Evolutionary conservation across 1,140 invertebrate species (phyloP), one percentile per base, ranked within the genome.

Genomic region (Drosophila sproati): DNA sequence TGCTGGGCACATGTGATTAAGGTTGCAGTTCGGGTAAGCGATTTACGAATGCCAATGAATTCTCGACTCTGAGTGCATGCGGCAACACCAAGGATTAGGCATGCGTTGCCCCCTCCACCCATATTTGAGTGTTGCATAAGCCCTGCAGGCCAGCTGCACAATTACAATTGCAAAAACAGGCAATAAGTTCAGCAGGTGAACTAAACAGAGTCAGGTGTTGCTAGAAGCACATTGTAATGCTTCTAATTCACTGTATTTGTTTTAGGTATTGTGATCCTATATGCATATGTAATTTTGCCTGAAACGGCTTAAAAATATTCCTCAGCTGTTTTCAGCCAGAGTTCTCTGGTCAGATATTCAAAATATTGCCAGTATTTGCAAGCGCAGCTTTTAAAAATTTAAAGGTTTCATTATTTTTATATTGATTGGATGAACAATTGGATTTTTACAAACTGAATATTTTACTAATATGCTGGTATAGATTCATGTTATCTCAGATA

Each of bases 1-100:
- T 85, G 77, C 68, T 73, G 81, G 68, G 56, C 78, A 86, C 87
- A 87, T 86, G 82, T 82, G 82, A 87, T 86, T 79, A 86, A 86
- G 74, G 73, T 78, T 81, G 85, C 75, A 86, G 61, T 69, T 85
- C 77, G 77, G 62, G 57, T 78, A 85, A 86, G 70, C 82, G 82
- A 85, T 87, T 86, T 86, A 82, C 87, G 82, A 73, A 77, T 72
- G 59, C 67, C 77, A 72, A 76, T 51, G 67, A 61, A 32, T 37
- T 37, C 37, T 35, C 35, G 12, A 43, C 37, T 43, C 3, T n/a
- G 55, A 29, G 10, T 57, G 28, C 8, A 20, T 20, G 20, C 20
- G 20, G 20, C 20, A 20, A 20, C 20, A 1, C 20, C 20, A 20
- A 20, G 20, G 20, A 20, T 20, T 8, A 51, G 50, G 47, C 8